Conservation (phyloP, 1,140 invertebrate genomes). For the Panagrolaimus sp. region DNA sequence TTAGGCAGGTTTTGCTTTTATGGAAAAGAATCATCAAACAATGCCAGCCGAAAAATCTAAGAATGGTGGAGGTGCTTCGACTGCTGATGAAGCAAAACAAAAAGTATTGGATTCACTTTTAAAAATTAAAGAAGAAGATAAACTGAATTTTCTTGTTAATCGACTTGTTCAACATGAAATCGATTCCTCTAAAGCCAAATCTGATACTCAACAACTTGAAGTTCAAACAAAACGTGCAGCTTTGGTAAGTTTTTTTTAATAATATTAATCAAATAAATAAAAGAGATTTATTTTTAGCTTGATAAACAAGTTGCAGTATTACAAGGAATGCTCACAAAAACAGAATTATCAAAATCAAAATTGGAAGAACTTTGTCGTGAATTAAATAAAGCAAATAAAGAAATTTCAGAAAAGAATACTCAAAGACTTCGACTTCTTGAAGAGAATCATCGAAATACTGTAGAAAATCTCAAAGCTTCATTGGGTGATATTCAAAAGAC, state of each 20-base stretch:
- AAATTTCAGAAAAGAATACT: slow-evolving; percentile 36
- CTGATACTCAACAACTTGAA: slow-evolving; percentile 21
- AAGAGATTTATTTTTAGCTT: slow-evolving; percentile 26
- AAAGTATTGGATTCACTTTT: slow-evolving; percentile 22
- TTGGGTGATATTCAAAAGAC: slow-evolving; percentile 44
- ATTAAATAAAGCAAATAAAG: slow-evolving; percentile 32
- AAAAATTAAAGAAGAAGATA: slow-evolving; percentile 27
- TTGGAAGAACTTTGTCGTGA: slow-evolving; percentile 31
- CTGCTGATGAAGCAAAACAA: slow-evolving; percentile 17
- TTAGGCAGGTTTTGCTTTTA: too few species aligned
- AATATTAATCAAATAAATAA: slow-evolving; percentile 14
- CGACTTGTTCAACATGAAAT: slow-evolving; percentile 29
- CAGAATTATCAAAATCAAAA: slow-evolving; percentile 44
- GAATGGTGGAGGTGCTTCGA: neutral
- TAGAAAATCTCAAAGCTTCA: slow-evolving; percentile 46
- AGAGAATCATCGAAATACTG: slow-evolving; percentile 30
- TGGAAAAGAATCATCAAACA: too few species aligned
- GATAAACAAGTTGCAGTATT: slow-evolving; percentile 38
- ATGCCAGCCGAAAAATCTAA: neutral
- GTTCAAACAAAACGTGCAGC: slow-evolving; percentile 24
- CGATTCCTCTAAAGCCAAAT: slow-evolving; percentile 22
- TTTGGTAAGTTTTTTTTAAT: slow-evolving; percentile 16
- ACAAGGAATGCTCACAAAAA: slow-evolving; percentile 41
- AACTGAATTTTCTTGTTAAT: slow-evolving; percentile 36
- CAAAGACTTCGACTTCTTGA: slow-evolving; percentile 18